Base-by-base conservation (phyloP, 2,113 vertebrate genomes). In the Psammodynastes pulverulentus region DNA sequence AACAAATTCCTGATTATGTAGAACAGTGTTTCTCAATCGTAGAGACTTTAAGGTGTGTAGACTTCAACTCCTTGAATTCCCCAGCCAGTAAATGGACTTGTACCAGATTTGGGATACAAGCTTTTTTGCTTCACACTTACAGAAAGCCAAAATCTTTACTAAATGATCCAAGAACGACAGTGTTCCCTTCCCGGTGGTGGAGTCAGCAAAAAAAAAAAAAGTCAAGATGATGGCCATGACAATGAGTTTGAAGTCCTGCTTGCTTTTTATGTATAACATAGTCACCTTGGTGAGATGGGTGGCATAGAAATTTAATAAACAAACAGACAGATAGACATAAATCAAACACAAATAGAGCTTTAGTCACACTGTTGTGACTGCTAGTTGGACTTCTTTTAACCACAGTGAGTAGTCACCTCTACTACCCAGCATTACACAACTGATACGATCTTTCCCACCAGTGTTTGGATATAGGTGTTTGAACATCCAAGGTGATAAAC, bases 1-100 rank as follows among this genome's bases (percentile, higher is more conserved):
- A 96, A 96, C 92, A 48, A 93, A 89, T 45, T 53, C 58, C 5
- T 43, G 72, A 21, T 21, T 21, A 79, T 79, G 34, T 79, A 79
- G 34, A 79, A 79, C 72, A 79, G 34, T 79, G 72, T 43, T 79
- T 79, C 34, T 43, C 72, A 79, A 23, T 79, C 72, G 43, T 17
- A 79, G 17, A 79, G 72, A 39, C 17, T 21, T 79, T 79, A 79
- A 21, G 34, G 9, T 79, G 72, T 19, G 34, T 43, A 39, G 15
- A 79, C 17, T 79, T 39, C 34, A 43, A 79, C 34, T 79, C 34
- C 72, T 43, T 43, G 72, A 79, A 79, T 21, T 79, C 34, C 3
- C 34, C 34, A 39, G 6, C 15, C n/a, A 79, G 5, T 5, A 79
- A 34, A 79, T 79, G 67, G 17, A 39, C 5, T 19, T 79, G 67